phyloP scores from a whole-genome alignment of 2,888 invertebrate species.

The Acanthopleura granulata region DNA sequence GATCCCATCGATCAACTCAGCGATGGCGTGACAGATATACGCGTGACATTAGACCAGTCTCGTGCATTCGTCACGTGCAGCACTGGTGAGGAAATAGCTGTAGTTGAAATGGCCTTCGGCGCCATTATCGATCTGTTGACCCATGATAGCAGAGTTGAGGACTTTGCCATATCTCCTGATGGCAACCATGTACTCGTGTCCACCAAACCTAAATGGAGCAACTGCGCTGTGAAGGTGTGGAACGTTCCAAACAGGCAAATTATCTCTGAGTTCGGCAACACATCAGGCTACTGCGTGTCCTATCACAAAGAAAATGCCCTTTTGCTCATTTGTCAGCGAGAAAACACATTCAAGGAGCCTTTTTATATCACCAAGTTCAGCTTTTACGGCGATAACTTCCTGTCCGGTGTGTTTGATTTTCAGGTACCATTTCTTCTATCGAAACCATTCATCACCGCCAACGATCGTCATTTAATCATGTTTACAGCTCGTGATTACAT shows the following conservation, averaged over 20 bases:
- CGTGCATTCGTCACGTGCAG: conserved; percentile 57
- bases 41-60: conserved; percentile 47
- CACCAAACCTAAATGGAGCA: conserved; percentile 43
- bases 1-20: conserved; percentile 62
- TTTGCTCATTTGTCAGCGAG: conserved; percentile 52
- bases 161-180: conserved; percentile 56
- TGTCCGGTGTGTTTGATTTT: conserved; percentile 44
- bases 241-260: conserved; percentile 56
- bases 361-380: conserved; percentile 52
- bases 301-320: conserved; percentile 42
- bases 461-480: conserved; percentile 60
- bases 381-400: conserved; percentile 42
- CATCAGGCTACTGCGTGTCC: conserved; percentile 53
- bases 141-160: conserved; percentile 56
- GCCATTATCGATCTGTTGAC: conserved; percentile 64
- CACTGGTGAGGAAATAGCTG: conserved; percentile 64
- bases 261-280: conserved; percentile 62
- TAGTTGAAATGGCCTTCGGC: conserved; percentile 64
- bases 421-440: conserved; percentile 35
- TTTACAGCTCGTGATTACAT: conserved; percentile 59
- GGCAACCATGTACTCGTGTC: conserved; percentile 62
- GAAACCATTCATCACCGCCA: conserved; percentile 59
- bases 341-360: conserved; percentile 46
- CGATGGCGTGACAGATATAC: conserved; percentile 52
- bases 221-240: conserved; percentile 62